Evolutionary conservation across 2,888 invertebrate genomes (phyloP), one percentile per base, ranked within the genome.

Genomic region (Pelosia muscerda): DNA sequence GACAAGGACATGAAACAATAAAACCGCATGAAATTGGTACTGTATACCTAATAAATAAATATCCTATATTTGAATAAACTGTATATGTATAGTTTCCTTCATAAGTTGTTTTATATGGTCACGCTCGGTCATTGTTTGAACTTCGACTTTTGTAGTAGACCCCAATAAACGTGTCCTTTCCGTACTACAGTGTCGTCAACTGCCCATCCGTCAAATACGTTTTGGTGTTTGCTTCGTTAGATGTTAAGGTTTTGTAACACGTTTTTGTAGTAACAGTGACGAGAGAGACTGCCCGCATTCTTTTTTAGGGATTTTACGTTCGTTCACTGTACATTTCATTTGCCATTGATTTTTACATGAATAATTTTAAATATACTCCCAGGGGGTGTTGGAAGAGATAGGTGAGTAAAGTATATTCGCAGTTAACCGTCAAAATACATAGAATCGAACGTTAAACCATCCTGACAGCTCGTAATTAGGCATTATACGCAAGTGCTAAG

Each of bases 171-270:
- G 66, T 72, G 65, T 71, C 57, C 65, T 69, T 70, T 49, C 69
- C 49, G 31, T 59, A 26, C 69, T 68, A 68, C 73, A 71, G 72
- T 72, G 78, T 75, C 73, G 81, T 83, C 83, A 84, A 79, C 79
- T 83, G 80, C 81, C 84, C 80, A 85, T 84, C 86, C 81, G 68
- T 71, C 75, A 85, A 88, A 89, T 86, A 84, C 86, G 81, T 84
- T 88, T 84, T 77, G 77, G 76, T 89, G 86, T 90, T 90, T 90
- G 89, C 89, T 91, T 91, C 91, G 91, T 91, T 91, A 91, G 89
- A 83, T 80, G 81, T 83, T 74, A 75, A 77, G 71, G 82, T 86
- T 85, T 84, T 86, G 74, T 73, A 70, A 79, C 73, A 71, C 81
- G 68, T 85, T 86, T 86, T 86, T 85, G 79, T 73, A 72, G 63